Base-by-base conservation (phyloP, 2,888 invertebrate genomes). In the Fragum whitleyi region DNA sequence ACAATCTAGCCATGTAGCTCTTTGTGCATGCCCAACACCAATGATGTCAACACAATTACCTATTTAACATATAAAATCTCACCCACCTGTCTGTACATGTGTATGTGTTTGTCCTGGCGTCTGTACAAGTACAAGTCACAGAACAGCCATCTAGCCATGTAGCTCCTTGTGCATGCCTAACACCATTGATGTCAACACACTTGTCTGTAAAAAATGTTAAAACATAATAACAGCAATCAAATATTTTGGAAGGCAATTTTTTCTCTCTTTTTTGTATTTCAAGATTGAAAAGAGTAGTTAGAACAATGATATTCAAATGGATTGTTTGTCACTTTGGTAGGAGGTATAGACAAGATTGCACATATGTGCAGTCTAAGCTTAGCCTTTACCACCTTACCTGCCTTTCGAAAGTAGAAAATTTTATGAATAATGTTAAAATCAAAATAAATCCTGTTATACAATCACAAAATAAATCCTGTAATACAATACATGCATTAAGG, bases 111-210 rank as follows among this genome's bases (percentile, higher is more conserved):
- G 65, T 71, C 11, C 81, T 62, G 0, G 87, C 74, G 47, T 89
- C 81, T 6, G 78, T 78, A 79, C 90, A 90, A 14, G 72, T 76
- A 71, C 90, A 90, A 1, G 75, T 81, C 29, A 81, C 80, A 21
- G 83, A 80, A 75, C 90, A 90, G 19, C 86, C 86, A 47, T 86
- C 88, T 23, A 83, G 36, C 90, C 90, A 90, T 23, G 70, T 85
- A 36, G 86, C 81, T 23, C 90, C 89, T 51, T 85, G 77, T 26
- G 79, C 76, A 79, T 89, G 83, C 28, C 83, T 65, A 5, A 65
- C 72, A 32, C 88, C 89, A 72, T 89, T 86, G 21, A 81, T 81
- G 80, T 88, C 89, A 16, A 86, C 68, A 81, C 90, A 90, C 42
- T 80, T 80, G 57, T 83, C 90, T 90, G 85, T 36, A 36, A 9